Base-by-base conservation (phyloP, 2,888 invertebrate species). In the Aquatica leii region DNA sequence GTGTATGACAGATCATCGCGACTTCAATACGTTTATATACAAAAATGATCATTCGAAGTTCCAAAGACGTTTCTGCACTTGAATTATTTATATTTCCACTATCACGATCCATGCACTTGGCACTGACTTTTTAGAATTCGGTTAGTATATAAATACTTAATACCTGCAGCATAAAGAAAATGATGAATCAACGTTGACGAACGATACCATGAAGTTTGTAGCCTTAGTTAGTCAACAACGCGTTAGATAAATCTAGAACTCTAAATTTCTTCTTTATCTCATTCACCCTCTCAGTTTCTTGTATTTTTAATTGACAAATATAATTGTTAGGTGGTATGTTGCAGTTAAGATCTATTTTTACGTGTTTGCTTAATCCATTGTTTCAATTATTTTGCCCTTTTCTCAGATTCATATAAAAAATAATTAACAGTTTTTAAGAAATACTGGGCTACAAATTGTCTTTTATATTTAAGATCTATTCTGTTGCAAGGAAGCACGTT, bases 61-160 rank as follows among this genome's bases (percentile, higher is more conserved):
- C n/a, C 61, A 62, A 60, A 54, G 61, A 50, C 56, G 56, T 34
- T 17, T 55, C n/a, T 11, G 53, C 21, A n/a, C 12, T 20, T 48
- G 40, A 20, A 18, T 17, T 31, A 57, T 40, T 55, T 43, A 46
- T 55, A 61, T 51, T n/a, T 18, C 37, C 41, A 59, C 31, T 54
- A 53, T 54, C 63, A 24, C 54, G 63, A 55, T 54, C 63, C n/a
- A 34, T 59, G 63, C 49, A 41, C 63, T 63, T 63, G 53, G 51
- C 57, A 62, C 56, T 58, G 20, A 31, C n/a, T 46, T 40, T 51
- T 49, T 12, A 18, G 46, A 43, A 46, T 52, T 52, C 50, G 3
- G 11, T 20, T 46, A 17, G 43, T 43, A 46, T 43, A 51, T 43
- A 56, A 43, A 56, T 6, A 46, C 15, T 51, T 15, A 31, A 31